phyloP scores from a whole-genome alignment of 2,113 vertebrate genomes.

The Pan troglodytes region DNA sequence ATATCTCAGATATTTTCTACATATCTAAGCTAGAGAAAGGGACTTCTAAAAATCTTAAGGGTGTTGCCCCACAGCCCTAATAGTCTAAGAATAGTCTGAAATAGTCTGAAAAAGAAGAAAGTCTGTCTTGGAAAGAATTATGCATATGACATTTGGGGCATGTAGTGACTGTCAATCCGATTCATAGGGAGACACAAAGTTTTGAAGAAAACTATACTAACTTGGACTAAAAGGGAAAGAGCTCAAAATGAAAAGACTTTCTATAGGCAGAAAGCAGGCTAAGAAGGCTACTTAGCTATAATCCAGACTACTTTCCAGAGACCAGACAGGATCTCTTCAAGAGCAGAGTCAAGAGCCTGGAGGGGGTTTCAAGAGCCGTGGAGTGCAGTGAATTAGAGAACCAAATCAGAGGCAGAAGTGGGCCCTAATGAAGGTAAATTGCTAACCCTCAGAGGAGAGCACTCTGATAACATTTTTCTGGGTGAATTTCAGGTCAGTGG shows the following conservation, averaged over 20 bases:
- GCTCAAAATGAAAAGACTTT: constrained; percentile 8
- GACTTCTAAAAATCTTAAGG: background rate
- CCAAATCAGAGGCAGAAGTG: background rate
- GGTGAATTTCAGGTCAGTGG: background rate
- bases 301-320: background rate
- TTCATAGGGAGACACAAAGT: background rate
- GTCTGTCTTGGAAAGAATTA: background rate
- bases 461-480: background rate
- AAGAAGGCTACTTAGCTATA: background rate
- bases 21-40: background rate
- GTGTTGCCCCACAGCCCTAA: background rate
- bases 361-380: background rate
- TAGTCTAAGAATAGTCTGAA: background rate
- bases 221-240: background rate
- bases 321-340: background rate
- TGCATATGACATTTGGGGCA: background rate
- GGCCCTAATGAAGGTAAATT: background rate
- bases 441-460: background rate
- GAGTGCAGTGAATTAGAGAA: background rate
- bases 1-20: too few relatives aligned
- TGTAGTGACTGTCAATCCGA: background rate
- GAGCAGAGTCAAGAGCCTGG: background rate
- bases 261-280: background rate
- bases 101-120: background rate
- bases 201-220: constrained; percentile 22